Percentiles rank a stretch among this genome's conserved stretches.
phyloP scores from a whole-genome alignment of 2,113 vertebrate species.

The Tonatia bakeri region DNA sequence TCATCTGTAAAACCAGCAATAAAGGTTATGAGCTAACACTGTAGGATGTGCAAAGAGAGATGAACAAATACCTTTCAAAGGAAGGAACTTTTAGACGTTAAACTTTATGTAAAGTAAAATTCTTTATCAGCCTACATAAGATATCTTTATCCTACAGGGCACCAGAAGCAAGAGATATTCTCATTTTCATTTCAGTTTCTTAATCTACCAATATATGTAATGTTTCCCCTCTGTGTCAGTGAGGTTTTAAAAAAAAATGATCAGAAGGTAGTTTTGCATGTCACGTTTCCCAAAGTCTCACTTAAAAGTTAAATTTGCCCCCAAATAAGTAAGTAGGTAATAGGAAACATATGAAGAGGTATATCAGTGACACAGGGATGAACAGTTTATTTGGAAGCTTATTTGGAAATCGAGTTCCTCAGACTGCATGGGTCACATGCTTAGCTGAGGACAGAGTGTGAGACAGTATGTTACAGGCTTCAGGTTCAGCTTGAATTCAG shows the following conservation, averaged over 20 bases:
- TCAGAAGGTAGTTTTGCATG: neutral
- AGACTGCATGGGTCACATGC: neutral
- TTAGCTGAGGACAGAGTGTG: neutral
- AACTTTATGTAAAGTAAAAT: neutral
- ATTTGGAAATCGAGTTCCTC: neutral
- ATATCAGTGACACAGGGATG: neutral
- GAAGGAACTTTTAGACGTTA: neutral
- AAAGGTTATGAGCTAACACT: neutral
- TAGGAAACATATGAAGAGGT: neutral
- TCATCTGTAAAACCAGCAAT: slow-evolving; percentile 13
- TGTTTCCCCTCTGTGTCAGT: neutral
- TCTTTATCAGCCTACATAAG: neutral
- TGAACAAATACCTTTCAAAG: neutral
- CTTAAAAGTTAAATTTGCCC: neutral
- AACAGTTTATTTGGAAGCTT: neutral
- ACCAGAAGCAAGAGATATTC: neutral
- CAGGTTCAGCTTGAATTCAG: neutral
- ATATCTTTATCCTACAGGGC: neutral
- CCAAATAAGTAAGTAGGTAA: neutral
- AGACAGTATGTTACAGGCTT: neutral
- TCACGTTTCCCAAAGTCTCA: neutral
- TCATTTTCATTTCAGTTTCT: neutral
- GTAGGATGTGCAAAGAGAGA: neutral
- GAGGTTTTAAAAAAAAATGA: neutral
- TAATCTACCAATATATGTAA: neutral